A percentile compares a stretch with the other conserved stretches of the same genome.
These are phyloP conservation scores for Acomys russatus DNA, from an alignment of 2,797 vertebrate genomes.

Conservation along the genomic window DNA sequence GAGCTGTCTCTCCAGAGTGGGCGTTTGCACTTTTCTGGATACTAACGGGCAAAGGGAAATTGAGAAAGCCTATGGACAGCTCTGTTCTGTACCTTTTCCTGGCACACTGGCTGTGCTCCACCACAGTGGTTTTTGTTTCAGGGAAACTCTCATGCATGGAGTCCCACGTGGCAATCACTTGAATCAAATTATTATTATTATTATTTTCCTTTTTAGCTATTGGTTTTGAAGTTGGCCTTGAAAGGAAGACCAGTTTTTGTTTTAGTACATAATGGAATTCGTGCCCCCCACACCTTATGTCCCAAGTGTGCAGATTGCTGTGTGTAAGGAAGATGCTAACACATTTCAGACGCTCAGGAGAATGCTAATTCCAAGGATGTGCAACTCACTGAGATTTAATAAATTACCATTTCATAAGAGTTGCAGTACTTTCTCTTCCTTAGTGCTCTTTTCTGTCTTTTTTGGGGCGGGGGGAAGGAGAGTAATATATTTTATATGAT, in stretches of 20 bases:
- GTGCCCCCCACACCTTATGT: not conserved
- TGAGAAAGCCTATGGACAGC: constrained; percentile 65
- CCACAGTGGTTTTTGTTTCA: constrained; percentile 61
- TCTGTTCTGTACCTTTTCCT: constrained; percentile 58
- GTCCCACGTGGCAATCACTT: constrained; percentile 32
- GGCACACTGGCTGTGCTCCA: not conserved
- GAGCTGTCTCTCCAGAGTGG: not conserved
- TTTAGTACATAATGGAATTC: not conserved
- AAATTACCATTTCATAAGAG: constrained; percentile 51
- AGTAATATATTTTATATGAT: not conserved
- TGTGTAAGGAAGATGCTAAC: not conserved
- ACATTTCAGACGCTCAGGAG: constrained; percentile 31
- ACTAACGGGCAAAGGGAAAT: constrained; percentile 58
- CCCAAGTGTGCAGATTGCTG: not conserved
- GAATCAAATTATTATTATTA: not conserved
- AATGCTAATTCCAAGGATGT: constrained; percentile 48
- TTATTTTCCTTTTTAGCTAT: not conserved
- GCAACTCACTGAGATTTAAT: not conserved
- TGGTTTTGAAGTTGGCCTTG: not conserved
- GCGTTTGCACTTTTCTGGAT: constrained; percentile 55
- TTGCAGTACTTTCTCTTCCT: not conserved
- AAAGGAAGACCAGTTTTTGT: constrained; percentile 27
- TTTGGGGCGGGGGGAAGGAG: not conserved
- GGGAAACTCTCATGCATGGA: not conserved
- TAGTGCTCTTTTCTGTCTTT: not conserved